Conservation (phyloP, 2,888 invertebrate genomes). For the Eueremaeus valkanovi region DNA sequence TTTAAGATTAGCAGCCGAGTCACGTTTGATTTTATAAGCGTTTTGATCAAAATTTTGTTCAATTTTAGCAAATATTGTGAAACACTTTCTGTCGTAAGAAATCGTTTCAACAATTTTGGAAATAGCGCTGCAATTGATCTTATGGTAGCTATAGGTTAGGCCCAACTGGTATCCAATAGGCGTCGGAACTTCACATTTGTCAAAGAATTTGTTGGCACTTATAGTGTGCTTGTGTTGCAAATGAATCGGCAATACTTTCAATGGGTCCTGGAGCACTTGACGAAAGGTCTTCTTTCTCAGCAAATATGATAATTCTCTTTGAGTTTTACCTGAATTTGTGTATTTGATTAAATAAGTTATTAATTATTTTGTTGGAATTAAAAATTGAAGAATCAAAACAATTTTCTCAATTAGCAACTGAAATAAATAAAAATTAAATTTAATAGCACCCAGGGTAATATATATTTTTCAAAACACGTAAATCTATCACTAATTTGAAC, state of each 20-base stretch:
- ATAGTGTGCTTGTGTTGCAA: constrained; percentile 34
- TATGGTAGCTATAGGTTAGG: constrained; percentile 24
- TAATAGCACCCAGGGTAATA: no score
- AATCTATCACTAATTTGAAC: no score
- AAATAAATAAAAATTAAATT: no score
- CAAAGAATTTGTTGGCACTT: constrained; percentile 9
- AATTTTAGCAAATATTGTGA: constrained; percentile 31
- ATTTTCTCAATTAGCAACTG: no score
- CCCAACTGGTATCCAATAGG: constrained; percentile 31
- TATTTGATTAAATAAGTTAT: no score
- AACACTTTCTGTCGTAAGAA: constrained; percentile 36
- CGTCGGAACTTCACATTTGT: constrained; percentile 38
- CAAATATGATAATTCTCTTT: constrained; percentile 28
- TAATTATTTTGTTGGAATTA: no score
- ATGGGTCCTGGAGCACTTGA: constrained; percentile 8
- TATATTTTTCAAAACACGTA: no score
- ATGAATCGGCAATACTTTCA: constrained; percentile 26
- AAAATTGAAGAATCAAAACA: no score
- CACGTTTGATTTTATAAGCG: constrained; percentile 36
- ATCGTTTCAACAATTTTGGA: constrained; percentile 32
- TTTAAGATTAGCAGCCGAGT: constrained; percentile 37
- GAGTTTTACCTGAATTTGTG: constrained; percentile 38
- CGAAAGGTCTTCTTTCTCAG: constrained; percentile 27
- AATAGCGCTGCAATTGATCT: constrained; percentile 31
- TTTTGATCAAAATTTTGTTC: not conserved